phyloP scores from a whole-genome alignment of 2,113 vertebrate species.

The Campylomormyrus numenius region DNA sequence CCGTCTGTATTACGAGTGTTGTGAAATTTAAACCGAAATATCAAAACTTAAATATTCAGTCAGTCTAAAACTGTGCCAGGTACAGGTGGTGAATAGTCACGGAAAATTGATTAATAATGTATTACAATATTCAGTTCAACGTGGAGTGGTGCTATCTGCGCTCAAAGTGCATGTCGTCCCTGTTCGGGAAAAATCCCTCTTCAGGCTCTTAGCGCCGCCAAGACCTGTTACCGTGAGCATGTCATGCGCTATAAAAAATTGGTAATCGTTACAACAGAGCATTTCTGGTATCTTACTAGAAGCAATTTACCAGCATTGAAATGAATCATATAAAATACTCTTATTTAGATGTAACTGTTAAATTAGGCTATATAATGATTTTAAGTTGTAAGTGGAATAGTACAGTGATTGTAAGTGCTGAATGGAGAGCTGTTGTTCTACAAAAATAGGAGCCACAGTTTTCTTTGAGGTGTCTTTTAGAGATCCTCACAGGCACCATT shows the following conservation, averaged over 20 bases:
- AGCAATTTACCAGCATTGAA: background rate
- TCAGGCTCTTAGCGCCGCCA: background rate
- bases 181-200: background rate
- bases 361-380: background rate
- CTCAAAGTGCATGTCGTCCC: background rate
- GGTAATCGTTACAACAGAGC: background rate
- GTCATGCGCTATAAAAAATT: background rate
- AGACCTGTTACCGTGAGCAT: background rate
- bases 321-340: background rate
- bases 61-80: background rate
- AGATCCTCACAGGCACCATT: too few species aligned
- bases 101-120: conserved; percentile 55
- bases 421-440: background rate
- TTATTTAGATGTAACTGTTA: background rate
- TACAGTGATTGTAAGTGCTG: background rate
- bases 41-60: background rate
- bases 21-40: background rate
- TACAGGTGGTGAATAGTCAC: conserved; percentile 23
- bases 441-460: background rate
- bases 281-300: background rate
- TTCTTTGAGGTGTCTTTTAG: background rate
- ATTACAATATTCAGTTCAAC: conserved; percentile 45
- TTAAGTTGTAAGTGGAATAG: background rate
- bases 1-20: background rate
- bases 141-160: conserved; percentile 32